These are phyloP conservation scores for Pandion haliaetus DNA, from an alignment of 2,113 vertebrate species.

Conservation along the genomic window DNA sequence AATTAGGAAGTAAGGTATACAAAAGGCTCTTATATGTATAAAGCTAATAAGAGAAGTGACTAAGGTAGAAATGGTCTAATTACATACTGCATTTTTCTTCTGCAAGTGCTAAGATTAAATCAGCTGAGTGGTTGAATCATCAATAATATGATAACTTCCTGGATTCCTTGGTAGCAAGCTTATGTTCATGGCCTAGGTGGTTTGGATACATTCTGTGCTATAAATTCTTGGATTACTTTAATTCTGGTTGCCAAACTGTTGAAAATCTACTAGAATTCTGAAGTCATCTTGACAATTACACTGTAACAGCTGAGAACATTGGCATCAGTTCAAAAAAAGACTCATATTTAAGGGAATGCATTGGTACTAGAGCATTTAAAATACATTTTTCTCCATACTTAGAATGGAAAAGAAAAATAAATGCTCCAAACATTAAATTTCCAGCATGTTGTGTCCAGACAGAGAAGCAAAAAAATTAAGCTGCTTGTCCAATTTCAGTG, in stretches of 20 bases:
- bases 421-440: background rate
- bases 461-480: background rate
- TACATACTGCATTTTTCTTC: background rate
- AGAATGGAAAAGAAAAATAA: background rate
- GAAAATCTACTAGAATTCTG: background rate
- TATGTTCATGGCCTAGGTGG: background rate
- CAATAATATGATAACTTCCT: background rate
- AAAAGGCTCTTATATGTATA: background rate
- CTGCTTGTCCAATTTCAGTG: background rate
- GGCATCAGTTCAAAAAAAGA: background rate
- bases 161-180: background rate
- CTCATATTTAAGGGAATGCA: background rate
- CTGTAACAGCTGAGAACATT: background rate
- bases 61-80: background rate
- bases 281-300: background rate
- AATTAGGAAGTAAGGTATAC: background rate
- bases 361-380: background rate
- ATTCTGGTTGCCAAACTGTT: background rate
- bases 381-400: background rate
- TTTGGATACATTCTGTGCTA: background rate
- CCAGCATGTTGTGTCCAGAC: background rate
- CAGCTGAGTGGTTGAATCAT: background rate
- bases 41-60: background rate
- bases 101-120: background rate
- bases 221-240: background rate